phyloP scores from a whole-genome alignment of 2,888 invertebrate species.

The Spilosoma lubricipeda region DNA sequence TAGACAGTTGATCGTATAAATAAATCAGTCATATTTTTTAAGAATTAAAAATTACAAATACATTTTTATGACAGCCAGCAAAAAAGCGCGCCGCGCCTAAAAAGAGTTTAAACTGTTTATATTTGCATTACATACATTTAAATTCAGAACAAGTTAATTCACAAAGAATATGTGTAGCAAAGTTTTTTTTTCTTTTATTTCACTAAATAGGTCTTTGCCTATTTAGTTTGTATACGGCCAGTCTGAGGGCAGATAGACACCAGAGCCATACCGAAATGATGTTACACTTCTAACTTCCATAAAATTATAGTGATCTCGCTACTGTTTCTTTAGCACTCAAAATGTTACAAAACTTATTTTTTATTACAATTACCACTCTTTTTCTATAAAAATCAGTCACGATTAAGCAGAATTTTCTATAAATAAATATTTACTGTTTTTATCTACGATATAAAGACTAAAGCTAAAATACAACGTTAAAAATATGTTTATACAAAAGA shows the following conservation, averaged over 20 bases:
- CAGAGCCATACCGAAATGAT: neutral
- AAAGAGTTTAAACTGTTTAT: neutral
- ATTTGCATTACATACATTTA: neutral
- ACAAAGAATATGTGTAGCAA: neutral
- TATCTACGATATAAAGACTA: neutral
- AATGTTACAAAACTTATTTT: neutral
- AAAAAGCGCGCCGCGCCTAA: neutral
- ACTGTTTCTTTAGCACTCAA: neutral
- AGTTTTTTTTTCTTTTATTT: neutral
- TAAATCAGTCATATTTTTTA: neutral
- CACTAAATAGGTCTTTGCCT: too few species aligned
- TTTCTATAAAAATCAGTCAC: neutral
- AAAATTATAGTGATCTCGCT: neutral
- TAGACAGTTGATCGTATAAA: neutral
- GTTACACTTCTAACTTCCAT: neutral
- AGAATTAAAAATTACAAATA: neutral
- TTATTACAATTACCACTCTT: neutral
- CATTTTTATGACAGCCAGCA: neutral
- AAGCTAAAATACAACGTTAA: constrained; percentile 5
- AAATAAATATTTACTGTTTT: neutral
- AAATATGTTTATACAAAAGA: constrained; percentile 32
- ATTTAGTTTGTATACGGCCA: neutral
- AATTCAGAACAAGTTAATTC: neutral
- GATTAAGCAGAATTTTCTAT: neutral
- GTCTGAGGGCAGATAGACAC: neutral